These are phyloP conservation scores for Lasioglossum baleicum DNA, from an alignment of 1,140 invertebrate species.

Conservation along the genomic window DNA sequence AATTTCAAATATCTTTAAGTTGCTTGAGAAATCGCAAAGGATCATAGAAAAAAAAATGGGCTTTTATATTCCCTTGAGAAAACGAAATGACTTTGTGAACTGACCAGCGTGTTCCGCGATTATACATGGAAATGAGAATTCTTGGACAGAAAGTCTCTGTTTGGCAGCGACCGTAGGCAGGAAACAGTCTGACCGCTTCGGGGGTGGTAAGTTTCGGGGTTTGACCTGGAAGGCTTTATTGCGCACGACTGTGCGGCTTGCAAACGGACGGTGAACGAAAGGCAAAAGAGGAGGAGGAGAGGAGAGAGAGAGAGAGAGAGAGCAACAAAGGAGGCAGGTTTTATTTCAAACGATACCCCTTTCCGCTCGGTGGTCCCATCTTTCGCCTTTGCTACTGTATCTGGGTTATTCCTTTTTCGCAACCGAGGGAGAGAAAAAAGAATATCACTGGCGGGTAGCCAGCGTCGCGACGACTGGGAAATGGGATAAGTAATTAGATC, in stretches of 20 bases:
- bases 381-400: neutral
- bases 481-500: slow-evolving; percentile 15
- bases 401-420: slow-evolving; percentile 26
- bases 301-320: neutral
- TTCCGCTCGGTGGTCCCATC: neutral
- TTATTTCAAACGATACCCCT: slow-evolving; percentile 10
- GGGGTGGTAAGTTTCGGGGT: no score
- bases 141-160: no score
- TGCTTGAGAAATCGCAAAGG: no score
- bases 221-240: no score
- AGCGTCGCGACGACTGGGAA: neutral
- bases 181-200: no score
- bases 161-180: no score
- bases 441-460: slow-evolving; percentile 7
- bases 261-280: no score
- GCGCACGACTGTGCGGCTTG: no score
- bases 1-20: no score
- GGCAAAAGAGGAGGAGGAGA: neutral
- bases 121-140: neutral
- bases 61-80: no score
- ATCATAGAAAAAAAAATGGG: no score
- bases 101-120: neutral
- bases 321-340: slow-evolving; percentile 13
- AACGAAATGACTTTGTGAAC: no score
- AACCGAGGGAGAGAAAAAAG: neutral